These are phyloP conservation scores for Helarctos malayanus DNA, from an alignment of 2,797 vertebrate genomes.

Conservation along the genomic window DNA sequence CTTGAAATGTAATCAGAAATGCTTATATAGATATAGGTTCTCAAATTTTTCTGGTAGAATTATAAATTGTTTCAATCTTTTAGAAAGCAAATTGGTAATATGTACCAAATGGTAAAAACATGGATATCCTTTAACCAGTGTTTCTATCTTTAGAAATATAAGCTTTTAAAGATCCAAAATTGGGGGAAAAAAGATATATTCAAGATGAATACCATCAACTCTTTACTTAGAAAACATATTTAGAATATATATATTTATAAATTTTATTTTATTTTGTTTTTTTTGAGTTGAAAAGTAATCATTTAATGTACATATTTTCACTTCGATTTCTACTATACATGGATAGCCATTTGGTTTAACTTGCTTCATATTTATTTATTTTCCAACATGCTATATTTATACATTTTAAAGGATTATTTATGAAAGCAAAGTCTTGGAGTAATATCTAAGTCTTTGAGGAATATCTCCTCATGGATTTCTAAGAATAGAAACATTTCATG, in stretches of 20 bases:
- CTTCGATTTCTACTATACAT: background rate
- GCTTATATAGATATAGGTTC: background rate
- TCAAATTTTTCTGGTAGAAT: background rate
- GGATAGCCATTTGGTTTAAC: background rate
- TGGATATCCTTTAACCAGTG: background rate
- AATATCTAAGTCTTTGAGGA: background rate
- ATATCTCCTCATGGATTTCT: background rate
- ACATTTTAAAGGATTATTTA: constrained; percentile 34
- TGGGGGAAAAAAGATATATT: background rate
- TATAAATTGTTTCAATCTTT: background rate
- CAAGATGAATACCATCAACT: background rate
- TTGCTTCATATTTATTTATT: background rate
- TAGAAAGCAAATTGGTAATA: background rate
- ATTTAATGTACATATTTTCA: constrained; percentile 60
- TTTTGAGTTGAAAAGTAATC: constrained; percentile 4
- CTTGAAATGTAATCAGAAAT: background rate
- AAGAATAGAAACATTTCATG: background rate
- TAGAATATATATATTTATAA: background rate
- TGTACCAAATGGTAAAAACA: background rate
- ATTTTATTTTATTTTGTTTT: background rate
- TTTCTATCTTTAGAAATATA: background rate
- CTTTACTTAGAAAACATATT: background rate
- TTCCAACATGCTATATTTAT: constrained; percentile 10
- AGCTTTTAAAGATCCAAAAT: background rate
- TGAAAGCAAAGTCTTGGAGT: background rate